phyloP scores from a whole-genome alignment of 2,113 vertebrate species.

The Tangachromis dhanisi region DNA sequence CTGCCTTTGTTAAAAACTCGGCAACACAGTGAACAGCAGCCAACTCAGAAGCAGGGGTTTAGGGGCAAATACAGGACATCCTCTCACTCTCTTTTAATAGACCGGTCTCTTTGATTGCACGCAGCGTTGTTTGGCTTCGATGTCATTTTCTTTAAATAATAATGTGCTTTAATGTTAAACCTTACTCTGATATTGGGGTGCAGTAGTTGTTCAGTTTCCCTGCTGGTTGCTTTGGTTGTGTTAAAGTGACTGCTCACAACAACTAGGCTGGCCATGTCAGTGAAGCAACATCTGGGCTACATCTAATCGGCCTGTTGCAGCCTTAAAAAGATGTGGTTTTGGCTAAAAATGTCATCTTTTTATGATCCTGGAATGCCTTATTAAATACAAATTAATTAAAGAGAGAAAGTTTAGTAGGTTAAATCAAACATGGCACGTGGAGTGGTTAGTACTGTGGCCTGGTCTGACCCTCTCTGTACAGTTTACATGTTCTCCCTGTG shows the following conservation, averaged over 20 bases:
- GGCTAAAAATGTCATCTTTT: neutral
- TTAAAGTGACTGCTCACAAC: neutral
- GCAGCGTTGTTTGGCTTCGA: constrained; percentile 24
- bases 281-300: neutral
- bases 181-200: neutral
- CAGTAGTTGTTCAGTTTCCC: neutral
- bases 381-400: neutral
- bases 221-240: neutral
- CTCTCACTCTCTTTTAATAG: constrained; percentile 31
- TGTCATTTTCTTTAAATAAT: constrained; percentile 1
- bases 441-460: neutral
- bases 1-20: constrained; percentile 63
- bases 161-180: neutral
- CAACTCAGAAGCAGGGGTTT: constrained; percentile 30
- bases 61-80: constrained; percentile 50
- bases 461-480: neutral
- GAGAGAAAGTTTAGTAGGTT: neutral
- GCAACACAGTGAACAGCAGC: constrained; percentile 27
- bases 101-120: constrained; percentile 25
- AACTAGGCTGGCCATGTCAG: neutral
- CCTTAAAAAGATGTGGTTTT: neutral
- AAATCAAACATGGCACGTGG: neutral
- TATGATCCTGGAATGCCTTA: neutral
- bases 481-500: neutral
- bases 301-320: neutral